A percentile compares a stretch with the other conserved stretches of the same genome.
phyloP scores from a whole-genome alignment of 1,140 invertebrate species.

The Bombus confusus region DNA sequence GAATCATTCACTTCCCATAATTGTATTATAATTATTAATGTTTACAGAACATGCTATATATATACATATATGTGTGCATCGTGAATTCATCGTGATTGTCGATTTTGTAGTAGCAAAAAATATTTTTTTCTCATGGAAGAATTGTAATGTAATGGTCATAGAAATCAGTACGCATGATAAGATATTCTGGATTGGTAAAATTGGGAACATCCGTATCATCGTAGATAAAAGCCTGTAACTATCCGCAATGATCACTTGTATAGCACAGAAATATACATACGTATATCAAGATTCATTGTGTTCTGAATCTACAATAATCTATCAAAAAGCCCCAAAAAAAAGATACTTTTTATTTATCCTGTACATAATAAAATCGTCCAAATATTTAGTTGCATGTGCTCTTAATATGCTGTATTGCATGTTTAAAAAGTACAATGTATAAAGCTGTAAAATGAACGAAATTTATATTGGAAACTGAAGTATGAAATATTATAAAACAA shows the following conservation, averaged over 20 bases:
- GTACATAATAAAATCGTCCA: neutral
- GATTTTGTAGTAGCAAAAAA: neutral
- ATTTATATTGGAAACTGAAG: neutral
- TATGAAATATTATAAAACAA: neutral
- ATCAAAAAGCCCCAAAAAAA: neutral
- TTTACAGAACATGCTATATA: neutral
- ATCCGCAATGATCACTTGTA: neutral
- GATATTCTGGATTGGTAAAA: constrained; percentile 6
- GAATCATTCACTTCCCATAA: neutral
- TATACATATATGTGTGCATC: neutral
- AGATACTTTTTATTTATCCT: neutral
- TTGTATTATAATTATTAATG: neutral
- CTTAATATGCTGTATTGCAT: neutral
- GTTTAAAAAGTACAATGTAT: neutral
- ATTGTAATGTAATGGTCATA: neutral
- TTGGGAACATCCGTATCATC: constrained; percentile 28
- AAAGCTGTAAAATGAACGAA: neutral
- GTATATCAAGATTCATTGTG: neutral
- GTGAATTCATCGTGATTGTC: neutral
- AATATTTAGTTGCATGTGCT: neutral
- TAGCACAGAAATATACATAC: neutral
- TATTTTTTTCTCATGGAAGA: neutral
- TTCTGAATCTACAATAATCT: neutral
- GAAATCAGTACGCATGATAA: neutral
- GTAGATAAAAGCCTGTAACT: constrained; percentile 5